Evolutionary conservation across 2,113 vertebrate species (phyloP), one percentile per base, ranked within the genome.

Genomic region (Talpa occidentalis): DNA sequence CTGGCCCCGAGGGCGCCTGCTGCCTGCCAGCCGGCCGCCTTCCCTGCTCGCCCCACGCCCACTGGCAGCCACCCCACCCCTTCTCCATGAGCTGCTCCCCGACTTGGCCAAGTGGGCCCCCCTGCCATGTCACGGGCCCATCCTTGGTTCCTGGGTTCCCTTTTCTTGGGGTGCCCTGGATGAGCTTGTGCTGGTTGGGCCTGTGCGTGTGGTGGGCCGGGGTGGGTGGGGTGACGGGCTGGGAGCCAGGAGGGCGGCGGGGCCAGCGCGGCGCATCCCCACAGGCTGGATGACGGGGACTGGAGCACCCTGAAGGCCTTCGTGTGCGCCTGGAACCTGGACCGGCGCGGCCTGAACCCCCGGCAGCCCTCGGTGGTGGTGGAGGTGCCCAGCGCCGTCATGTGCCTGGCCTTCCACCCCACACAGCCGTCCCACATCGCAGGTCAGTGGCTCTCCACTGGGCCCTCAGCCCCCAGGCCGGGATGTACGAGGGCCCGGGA

Each of bases 311-410:
- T 99, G 69, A 98, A 96, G 85, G 99, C 99, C 0, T 99, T 97
- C 0, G 97, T 99, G 77, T 99, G 99, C 26, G 98, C 98, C 28
- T 99, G 99, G 99, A 99, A 99, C 88, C 97, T 99, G 97, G 98
- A 99, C 91, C 98, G 99, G 30, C 98, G 98, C 49, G 97, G 97
- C 12, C 90, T 99, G 93, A 98, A 98, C 35, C 98, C 98, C 6
- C 97, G 88, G 77, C 98, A 97, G 28, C 98, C 99, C 0, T 98
- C 99, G 28, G 74, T 97, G 0, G 98, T 99, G 86, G 98, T 99
- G 35, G 99, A 99, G 21, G 98, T 98, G 66, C 96, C 98, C 67
- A 98, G 99, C 0, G 98, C 98, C 0, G 98, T 99, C 78, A 99
- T 99, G 95, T 98, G 98, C 88, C 85, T 99, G 94, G 98, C 98